Percentiles rank a stretch among this genome's conserved stretches.
phyloP scores from a whole-genome alignment of 1,140 invertebrate genomes.

The Papilio polyxenes region DNA sequence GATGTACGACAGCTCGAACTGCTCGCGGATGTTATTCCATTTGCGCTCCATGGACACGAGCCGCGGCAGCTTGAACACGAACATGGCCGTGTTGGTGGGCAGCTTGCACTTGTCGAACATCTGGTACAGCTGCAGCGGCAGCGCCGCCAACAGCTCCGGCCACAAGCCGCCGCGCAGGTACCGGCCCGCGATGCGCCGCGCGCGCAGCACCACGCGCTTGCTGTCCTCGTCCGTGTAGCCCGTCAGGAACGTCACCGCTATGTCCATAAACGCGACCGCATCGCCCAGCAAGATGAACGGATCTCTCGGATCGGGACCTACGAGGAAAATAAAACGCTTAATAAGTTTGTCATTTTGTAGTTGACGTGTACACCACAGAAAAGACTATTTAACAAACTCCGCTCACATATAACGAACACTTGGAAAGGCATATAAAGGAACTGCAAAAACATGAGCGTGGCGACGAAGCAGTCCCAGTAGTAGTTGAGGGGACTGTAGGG shows the following conservation, averaged over 20 bases:
- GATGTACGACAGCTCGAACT: constrained; percentile 50
- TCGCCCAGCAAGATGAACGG: constrained; percentile 50
- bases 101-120: constrained; percentile 42
- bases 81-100: constrained; percentile 50
- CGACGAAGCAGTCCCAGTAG: constrained; percentile 51
- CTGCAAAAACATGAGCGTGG: constrained; percentile 37
- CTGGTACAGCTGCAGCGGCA: constrained; percentile 53
- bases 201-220: constrained; percentile 46
- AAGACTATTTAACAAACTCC: neutral
- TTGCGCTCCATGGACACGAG: constrained; percentile 34
- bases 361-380: neutral
- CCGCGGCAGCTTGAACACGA: constrained; percentile 52
- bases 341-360: neutral
- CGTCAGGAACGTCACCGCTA: constrained; percentile 49
- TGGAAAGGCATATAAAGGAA: constrained; percentile 54
- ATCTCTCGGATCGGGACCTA: constrained; percentile 51
- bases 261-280: constrained; percentile 44
- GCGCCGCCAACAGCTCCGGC: constrained; percentile 45
- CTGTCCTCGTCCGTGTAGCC: constrained; percentile 52
- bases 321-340: constrained; percentile 33
- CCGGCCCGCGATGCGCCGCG: constrained; percentile 42
- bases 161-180: constrained; percentile 48
- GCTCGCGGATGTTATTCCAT: constrained; percentile 44
- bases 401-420: constrained; percentile 53
- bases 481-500: constrained; percentile 57